Percentiles rank a stretch among this genome's conserved stretches.
Evolutionary conservation across 35 echinoderm and acorn worm genomes (phyloP).

Genomic region (Strongylocentrotus purpuratus): DNA sequence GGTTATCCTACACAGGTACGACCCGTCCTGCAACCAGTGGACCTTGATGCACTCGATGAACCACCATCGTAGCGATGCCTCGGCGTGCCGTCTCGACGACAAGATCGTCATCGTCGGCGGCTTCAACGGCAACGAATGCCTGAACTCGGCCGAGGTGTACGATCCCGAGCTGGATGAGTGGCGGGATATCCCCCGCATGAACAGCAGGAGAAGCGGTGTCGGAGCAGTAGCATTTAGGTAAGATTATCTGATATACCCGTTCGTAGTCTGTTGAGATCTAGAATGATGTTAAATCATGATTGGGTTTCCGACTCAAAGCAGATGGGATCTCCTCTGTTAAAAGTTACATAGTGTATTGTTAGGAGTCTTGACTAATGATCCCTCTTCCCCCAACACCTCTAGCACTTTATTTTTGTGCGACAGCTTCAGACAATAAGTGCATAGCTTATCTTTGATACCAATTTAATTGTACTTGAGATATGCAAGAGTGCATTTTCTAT

Average conservation of each 20-base stretch:
- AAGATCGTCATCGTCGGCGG: slow-evolving; percentile 89
- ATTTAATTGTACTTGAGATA: too few relatives aligned
- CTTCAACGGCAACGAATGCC: slow-evolving; percentile 95
- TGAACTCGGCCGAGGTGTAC: slow-evolving; percentile 75
- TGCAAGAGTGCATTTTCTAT: too few relatives aligned
- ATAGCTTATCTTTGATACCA: too few relatives aligned
- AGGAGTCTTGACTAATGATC: neutral
- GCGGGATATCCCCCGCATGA: slow-evolving; percentile 92
- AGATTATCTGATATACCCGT: neutral
- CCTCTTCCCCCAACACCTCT: neutral
- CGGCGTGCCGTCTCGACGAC: slow-evolving; percentile 61
- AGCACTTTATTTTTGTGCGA: neutral
- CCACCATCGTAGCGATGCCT: slow-evolving; percentile 96
- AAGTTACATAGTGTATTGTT: too few relatives aligned
- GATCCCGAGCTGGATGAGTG: slow-evolving; percentile 78
- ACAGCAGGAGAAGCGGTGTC: slow-evolving; percentile 71
- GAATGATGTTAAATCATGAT: too few relatives aligned
- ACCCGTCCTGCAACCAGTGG: slow-evolving; percentile 88
- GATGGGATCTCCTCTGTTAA: too few relatives aligned
- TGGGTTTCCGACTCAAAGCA: too few relatives aligned
- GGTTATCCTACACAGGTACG: slow-evolving; percentile 48
- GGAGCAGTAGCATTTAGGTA: slow-evolving; percentile 60
- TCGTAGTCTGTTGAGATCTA: too few relatives aligned
- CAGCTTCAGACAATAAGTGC: too few relatives aligned
- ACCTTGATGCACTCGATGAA: slow-evolving; percentile 81